Conservation (phyloP, 2,113 vertebrate species). For the Athene noctua region DNA sequence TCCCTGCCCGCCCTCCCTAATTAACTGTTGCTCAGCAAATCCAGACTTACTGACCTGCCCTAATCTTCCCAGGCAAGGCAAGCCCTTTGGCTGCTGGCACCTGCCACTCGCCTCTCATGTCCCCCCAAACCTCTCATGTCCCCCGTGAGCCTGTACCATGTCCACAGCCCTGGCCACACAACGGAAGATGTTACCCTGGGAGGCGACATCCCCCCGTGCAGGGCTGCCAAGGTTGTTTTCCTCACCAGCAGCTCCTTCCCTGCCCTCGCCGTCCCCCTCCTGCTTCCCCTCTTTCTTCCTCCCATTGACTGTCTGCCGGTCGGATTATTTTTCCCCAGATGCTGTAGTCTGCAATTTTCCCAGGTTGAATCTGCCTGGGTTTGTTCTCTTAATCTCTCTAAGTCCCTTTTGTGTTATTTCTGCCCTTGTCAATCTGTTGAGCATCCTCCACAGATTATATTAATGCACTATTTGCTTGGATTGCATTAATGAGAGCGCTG, state of each 20-base stretch:
- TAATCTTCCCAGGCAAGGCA: neutral
- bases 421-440: neutral
- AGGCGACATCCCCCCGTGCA: neutral
- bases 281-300: conserved; percentile 53
- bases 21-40: conserved; percentile 45
- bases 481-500: neutral
- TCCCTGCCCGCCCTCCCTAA: conserved; percentile 23
- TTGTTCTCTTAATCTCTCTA: conserved; percentile 50
- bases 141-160: neutral
- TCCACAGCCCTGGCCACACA: neutral
- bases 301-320: neutral
- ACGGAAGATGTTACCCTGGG: neutral
- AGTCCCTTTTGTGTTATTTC: conserved; percentile 36
- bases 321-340: conserved; percentile 46
- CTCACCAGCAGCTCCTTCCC: neutral
- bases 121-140: neutral
- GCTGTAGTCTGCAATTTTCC: conserved; percentile 34
- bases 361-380: conserved; percentile 25
- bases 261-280: neutral
- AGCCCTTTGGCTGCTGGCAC: neutral
- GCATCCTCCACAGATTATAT: neutral
- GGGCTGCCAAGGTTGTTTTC: neutral
- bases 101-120: fast-evolving
- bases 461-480: neutral
- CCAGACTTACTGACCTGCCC: conserved; percentile 31